These are phyloP conservation scores for Euwallacea similis DNA, from an alignment of 1,140 invertebrate species.

Conservation along the genomic window DNA sequence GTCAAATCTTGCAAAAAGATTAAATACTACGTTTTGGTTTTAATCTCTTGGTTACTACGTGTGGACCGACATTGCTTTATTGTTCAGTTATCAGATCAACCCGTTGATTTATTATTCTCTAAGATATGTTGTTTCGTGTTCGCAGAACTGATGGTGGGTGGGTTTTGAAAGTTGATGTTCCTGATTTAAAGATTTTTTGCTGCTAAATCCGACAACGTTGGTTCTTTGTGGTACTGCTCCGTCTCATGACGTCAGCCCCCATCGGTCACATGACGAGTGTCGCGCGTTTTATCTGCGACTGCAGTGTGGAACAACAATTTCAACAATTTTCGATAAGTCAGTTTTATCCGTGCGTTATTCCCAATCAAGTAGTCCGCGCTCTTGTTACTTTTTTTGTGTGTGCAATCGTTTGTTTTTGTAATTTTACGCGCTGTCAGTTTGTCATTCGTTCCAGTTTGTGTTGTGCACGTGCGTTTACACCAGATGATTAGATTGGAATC, in stretches of 20 bases:
- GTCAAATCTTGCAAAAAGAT: not conserved
- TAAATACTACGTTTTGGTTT: too few species aligned
- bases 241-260: constrained; percentile 19
- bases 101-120: too few species aligned
- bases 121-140: too few species aligned
- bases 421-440: constrained; percentile 13
- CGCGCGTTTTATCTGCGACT: constrained; percentile 29
- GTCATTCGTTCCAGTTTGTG: constrained; percentile 16
- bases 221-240: constrained; percentile 31
- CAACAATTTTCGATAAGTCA: constrained; percentile 33
- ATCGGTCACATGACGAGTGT: constrained; percentile 20
- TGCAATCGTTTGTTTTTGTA: constrained; percentile 9
- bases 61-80: too few species aligned
- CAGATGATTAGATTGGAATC: too few species aligned
- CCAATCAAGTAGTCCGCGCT: constrained; percentile 18
- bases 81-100: too few species aligned
- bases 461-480: constrained; percentile 5
- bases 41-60: too few species aligned
- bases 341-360: constrained; percentile 27
- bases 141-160: too few species aligned
- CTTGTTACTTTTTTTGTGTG: constrained; percentile 12
- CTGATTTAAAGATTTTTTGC: too few species aligned
- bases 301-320: constrained; percentile 27
- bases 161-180: too few species aligned
- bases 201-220: constrained; percentile 19